Base-by-base conservation (phyloP, 2,113 vertebrate genomes). In the Chaetura pelagica region DNA sequence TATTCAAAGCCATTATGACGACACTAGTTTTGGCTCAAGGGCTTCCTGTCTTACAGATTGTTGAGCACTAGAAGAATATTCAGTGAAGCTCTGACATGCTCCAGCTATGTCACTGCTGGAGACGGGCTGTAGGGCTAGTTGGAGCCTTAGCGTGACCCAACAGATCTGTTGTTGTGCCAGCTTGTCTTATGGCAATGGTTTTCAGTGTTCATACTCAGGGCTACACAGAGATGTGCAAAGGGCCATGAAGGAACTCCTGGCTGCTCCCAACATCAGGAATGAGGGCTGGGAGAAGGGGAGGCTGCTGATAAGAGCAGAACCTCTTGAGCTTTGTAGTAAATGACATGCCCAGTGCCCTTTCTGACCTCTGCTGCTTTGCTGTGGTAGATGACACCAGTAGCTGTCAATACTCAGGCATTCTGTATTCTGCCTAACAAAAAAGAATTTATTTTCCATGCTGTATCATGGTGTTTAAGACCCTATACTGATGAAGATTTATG, bases 31-130 rank as follows among this genome's bases (percentile, higher is more conserved):
- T 91, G 54, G 23, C 71, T 95, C 49, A 62, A 58, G 55, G 67
- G 49, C 54, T 88, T 96, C 92, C 90, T 76, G 30, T 73, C 17
- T 52, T 87, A 66, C 26, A 46, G 44, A 77, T 7, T 85, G 54
- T 69, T 63, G 51, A 93, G 12, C 15, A 57, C 32, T 58, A 76
- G 49, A 64, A 64, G 58, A 69, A 62, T 73, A 58, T 91, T 91
- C 49, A 52, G 35, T 49, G 27, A 82, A 91, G 14, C 2, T 68
- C 64, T 66, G 46, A 66, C 38, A 38, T 38, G 38, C 38, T 38
- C 38, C 38, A 38, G 20, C 35, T 66, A 0, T 76, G n/a, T 30
- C 2, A 0, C n/a, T 87, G 35, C 55, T 79, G n/a, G 73, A 89
- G 51, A 42, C 7, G n/a, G 8, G 16, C 11, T 0, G 0, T 26